Evolutionary conservation across 2,797 vertebrate species (phyloP).

Genomic region (Rhodeus uyekii): DNA sequence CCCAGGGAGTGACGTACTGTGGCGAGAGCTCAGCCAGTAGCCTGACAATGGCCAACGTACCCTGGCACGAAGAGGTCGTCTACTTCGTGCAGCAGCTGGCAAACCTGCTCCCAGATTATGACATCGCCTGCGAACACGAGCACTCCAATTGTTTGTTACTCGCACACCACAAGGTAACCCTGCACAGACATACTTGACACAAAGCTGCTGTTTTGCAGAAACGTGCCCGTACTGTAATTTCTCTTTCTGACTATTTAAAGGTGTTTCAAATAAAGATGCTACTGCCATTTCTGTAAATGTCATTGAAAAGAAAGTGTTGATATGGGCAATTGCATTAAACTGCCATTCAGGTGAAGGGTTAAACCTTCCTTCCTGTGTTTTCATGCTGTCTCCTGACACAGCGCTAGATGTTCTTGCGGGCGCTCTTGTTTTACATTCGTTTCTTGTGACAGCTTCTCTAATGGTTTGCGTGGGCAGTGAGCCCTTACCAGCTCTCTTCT

Average conservation of each 20-base stretch:
- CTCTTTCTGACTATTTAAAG: not conserved
- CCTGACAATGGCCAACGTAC: conserved; percentile 94
- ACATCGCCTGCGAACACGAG: conserved; percentile 90
- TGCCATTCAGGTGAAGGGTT: conserved; percentile 13
- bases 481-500: conserved; percentile 9
- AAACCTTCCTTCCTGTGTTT: conserved; percentile 10
- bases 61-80: conserved; percentile 93
- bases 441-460: conserved; percentile 32
- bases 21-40: conserved; percentile 92
- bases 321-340: conserved; percentile 19
- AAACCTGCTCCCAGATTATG: conserved; percentile 82
- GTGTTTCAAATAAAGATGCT: conserved; percentile 16
- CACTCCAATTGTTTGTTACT: conserved; percentile 94
- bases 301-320: conserved; percentile 15
- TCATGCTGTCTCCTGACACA: conserved; percentile 8
- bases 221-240: not conserved
- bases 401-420: conserved; percentile 21
- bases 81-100: conserved; percentile 85
- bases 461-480: conserved; percentile 27
- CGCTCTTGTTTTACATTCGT: not conserved
- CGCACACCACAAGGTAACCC: conserved; percentile 87
- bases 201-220: not conserved
- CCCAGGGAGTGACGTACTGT: conserved; percentile 93
- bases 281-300: conserved; percentile 43
- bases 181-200: not conserved